Base-by-base conservation (phyloP, 2,888 invertebrate species). In the Seladonia tumulorum region DNA sequence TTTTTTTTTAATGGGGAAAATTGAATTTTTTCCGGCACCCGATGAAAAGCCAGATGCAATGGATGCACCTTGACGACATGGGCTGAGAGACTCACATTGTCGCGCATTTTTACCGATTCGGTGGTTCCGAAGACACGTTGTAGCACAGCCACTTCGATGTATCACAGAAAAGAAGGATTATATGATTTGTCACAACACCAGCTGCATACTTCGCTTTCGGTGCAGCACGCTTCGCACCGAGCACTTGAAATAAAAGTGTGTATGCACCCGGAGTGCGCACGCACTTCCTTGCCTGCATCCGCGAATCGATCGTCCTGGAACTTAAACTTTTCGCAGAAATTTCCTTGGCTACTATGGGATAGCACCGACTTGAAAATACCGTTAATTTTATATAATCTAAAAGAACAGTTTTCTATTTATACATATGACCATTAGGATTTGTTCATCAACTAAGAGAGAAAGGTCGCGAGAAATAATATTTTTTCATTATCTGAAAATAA, bases 231-330 rank as follows among this genome's bases (percentile, higher is more conserved):
- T 71, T 85, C 22, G 66, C 74, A 79, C 53, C 63, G 49, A 63
- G 18, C 72, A 85, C 85, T 85, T 85, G 77, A 74, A 85, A 72
- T 85, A 85, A 85, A 75, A 85, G 75, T 73, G 7, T 66, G 53
- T 39, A 49, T 18, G 68, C 68, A 83, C 57, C 57, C 22, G 29
- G 79, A 85, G 85, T 66, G 85, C 85, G 85, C 85, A 45, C 39
- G 72, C 49, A 76, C 60, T 66, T 76, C 35, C 42, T 75, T 63
- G 71, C 22, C 45, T 60, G 47, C 53, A 63, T 76, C 78, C 25
- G 12, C 42, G 22, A 85, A 85, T 85, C 85, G 85, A 85, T 85
- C 66, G 76, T 79, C 29, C 12, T 7, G 7, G 47, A 76, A 76
- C 45, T 85, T 79, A 14, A 72, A 85, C 25, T 53, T 81, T 68